Base-by-base conservation (phyloP, 2,797 vertebrate species). In the Semotilus atromaculatus region DNA sequence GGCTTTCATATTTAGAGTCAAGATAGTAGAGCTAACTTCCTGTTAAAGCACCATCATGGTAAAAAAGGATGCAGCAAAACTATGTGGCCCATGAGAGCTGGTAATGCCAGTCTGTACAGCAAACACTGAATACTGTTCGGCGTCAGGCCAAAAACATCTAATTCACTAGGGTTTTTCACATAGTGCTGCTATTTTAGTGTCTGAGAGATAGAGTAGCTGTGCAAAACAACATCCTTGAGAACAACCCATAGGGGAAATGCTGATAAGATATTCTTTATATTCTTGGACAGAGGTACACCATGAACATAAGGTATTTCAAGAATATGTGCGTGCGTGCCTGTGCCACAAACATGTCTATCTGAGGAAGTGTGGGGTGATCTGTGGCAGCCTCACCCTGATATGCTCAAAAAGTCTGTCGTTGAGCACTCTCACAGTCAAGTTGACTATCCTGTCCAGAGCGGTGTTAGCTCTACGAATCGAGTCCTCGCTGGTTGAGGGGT, bases 331-430 rank as follows among this genome's bases (percentile, higher is more conserved):
- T 86, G 71, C 31, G 31, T 85, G 31, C 70, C 26, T 62, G n/a
- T 2, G 26, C 26, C 60, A 64, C 26, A 64, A 64, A 64, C 60
- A 62, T 80, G 23, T 64, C 9, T 80, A 14, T 68, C n/a, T 82
- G 36, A 80, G 83, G 83, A 31, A 36, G 40, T 75, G 36, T 55
- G 48, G 26, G 48, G 70, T 82, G 29, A 55, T 87, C 43, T 64
- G 64, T 55, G 80, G 60, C 31, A 29, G 16, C 83, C 90, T 92
- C 87, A 96, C 97, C 96, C 96, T 95, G 90, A 98, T 96, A 85
- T 96, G 94, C 80, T 96, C 94, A 75, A 96, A 96, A 23, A 98
- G 94, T 1, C 93, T 90, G 21, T 95, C 95, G 0, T 92, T 95
- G 90, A 98, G 93, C 36, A 96, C 93, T 0, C 91, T 90, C 80